phyloP scores from a whole-genome alignment of 2,797 vertebrate genomes.

The Tenualosa thibaudeaui region DNA sequence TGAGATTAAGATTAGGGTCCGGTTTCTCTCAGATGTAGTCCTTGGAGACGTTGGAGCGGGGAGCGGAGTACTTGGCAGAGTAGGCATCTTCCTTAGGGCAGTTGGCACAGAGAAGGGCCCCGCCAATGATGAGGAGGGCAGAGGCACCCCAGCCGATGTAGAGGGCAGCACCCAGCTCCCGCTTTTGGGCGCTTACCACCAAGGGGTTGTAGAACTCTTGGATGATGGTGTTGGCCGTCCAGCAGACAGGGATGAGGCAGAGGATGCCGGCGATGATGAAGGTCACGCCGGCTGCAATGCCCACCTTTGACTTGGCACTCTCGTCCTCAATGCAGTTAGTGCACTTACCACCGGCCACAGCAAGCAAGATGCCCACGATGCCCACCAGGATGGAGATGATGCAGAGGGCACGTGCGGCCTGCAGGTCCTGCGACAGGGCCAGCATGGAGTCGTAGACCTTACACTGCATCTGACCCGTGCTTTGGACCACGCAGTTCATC shows the following conservation, averaged over 20 bases:
- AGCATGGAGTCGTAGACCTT: slow-evolving; percentile 79
- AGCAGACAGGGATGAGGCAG: slow-evolving; percentile 85
- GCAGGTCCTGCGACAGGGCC: slow-evolving; percentile 71
- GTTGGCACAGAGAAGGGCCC: slow-evolving; percentile 84
- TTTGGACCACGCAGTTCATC: slow-evolving; percentile 81
- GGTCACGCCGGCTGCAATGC: slow-evolving; percentile 74
- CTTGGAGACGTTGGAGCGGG: slow-evolving; percentile 74
- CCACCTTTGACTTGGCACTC: slow-evolving; percentile 87
- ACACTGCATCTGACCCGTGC: slow-evolving; percentile 80
- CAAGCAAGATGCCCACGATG: slow-evolving; percentile 80
- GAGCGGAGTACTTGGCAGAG: slow-evolving; percentile 79
- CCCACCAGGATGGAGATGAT: slow-evolving; percentile 78
- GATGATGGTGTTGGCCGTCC: slow-evolving; percentile 84
- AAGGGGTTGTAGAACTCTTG: slow-evolving; percentile 86
- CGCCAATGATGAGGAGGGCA: slow-evolving; percentile 81
- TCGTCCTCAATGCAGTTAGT: slow-evolving; percentile 89
- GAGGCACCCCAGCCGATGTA: slow-evolving; percentile 90
- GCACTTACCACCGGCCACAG: slow-evolving; percentile 84
- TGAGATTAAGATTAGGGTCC: too few relatives aligned
- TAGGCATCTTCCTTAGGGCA: slow-evolving; percentile 83
- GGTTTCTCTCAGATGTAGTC: slow-evolving; percentile 76
- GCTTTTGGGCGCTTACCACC: slow-evolving; percentile 69
- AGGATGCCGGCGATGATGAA: slow-evolving; percentile 81
- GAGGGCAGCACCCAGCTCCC: slow-evolving; percentile 84
- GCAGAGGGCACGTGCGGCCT: slow-evolving; percentile 74